These are phyloP conservation scores for Pedetes capensis DNA, from an alignment of 2,113 vertebrate genomes.

Conservation along the genomic window DNA sequence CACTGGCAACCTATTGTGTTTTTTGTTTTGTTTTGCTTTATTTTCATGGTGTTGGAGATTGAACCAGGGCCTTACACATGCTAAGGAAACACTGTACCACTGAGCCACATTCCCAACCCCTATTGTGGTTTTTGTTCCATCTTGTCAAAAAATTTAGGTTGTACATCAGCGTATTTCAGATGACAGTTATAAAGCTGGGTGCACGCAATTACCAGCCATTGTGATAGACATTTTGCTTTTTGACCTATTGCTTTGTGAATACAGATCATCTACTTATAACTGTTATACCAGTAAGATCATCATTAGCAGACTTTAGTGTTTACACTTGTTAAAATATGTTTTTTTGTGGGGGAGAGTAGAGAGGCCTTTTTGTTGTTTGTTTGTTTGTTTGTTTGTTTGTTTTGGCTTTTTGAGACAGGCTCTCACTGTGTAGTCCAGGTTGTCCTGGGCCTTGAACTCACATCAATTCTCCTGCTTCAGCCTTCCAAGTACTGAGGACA, in stretches of 20 bases:
- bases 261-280: neutral
- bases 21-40: neutral
- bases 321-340: neutral
- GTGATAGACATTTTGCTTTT: neutral
- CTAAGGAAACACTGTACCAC: no score
- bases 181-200: neutral
- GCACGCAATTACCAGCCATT: neutral
- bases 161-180: neutral
- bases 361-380: no score
- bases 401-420: no score
- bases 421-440: no score
- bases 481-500: no score
- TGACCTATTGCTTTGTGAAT: neutral
- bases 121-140: neutral
- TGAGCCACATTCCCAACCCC: neutral
- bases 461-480: no score
- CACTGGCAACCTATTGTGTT: no score
- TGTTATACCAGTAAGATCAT: neutral
- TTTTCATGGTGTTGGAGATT: no score
- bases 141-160: neutral
- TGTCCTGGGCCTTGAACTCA: no score
- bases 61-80: neutral
- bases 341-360: no score
- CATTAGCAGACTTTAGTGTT: neutral
- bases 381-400: no score